Evolutionary conservation across 2,888 invertebrate genomes (phyloP).

Genomic region (Troides aeacus): DNA sequence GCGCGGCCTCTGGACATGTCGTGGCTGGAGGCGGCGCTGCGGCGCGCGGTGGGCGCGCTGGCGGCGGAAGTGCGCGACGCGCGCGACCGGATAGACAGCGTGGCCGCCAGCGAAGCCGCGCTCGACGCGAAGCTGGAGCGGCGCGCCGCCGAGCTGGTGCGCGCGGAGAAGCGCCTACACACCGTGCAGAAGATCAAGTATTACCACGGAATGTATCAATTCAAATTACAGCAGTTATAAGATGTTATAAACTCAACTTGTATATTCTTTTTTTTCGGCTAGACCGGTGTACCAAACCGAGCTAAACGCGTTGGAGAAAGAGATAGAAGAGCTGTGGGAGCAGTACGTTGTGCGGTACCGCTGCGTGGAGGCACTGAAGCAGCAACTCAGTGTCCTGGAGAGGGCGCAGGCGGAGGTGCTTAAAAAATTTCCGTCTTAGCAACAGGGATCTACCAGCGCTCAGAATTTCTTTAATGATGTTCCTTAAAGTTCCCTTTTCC

Average conservation of each 20-base stretch:
- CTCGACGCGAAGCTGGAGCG: conserved; percentile 96
- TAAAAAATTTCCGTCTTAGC: too few relatives aligned
- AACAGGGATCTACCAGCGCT: too few relatives aligned
- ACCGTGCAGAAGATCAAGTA: conserved; percentile 96
- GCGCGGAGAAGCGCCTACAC: conserved; percentile 95
- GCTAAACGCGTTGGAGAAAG: conserved; percentile 92
- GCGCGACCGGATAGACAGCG: conserved; percentile 88
- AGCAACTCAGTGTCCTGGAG: conserved; percentile 90
- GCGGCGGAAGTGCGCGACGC: conserved; percentile 86
- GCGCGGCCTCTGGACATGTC: conserved; percentile 90
- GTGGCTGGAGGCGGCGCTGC: conserved; percentile 89
- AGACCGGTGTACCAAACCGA: conserved; percentile 98
- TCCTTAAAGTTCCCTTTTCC: too few relatives aligned
- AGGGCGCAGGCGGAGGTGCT: conserved; percentile 83
- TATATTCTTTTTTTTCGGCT: too few relatives aligned
- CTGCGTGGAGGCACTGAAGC: conserved; percentile 92
- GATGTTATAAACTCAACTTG: too few relatives aligned
- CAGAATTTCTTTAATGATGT: too few relatives aligned
- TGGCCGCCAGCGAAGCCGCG: conserved; percentile 92
- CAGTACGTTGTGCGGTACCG: conserved; percentile 93
- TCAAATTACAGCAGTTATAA: too few relatives aligned
- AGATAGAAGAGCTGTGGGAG: conserved; percentile 90
- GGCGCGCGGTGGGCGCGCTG: conserved; percentile 85
- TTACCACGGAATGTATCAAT: too few relatives aligned
- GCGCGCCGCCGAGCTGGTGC: conserved; percentile 91